phyloP scores from a whole-genome alignment of 2,797 vertebrate species.

The Malurus splendens region DNA sequence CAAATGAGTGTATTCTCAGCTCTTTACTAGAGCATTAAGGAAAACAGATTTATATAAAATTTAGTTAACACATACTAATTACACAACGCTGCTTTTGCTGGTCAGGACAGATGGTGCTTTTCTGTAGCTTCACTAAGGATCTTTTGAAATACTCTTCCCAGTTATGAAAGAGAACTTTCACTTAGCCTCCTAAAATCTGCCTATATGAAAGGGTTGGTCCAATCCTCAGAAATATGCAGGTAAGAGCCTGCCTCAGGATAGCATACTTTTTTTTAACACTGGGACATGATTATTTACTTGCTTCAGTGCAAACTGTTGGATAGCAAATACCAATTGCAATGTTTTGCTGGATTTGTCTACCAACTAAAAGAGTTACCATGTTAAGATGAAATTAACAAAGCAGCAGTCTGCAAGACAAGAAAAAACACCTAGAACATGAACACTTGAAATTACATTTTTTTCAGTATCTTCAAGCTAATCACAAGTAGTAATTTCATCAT shows the following conservation, averaged over 20 bases:
- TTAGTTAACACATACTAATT: slow-evolving; percentile 24
- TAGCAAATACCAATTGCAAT: not conserved
- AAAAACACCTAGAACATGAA: not conserved
- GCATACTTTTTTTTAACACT: not conserved
- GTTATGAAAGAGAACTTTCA: slow-evolving; percentile 13
- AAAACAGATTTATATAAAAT: slow-evolving; percentile 10
- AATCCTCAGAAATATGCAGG: not conserved
- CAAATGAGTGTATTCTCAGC: not conserved
- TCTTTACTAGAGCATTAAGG: not conserved
- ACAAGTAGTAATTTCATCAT: not conserved
- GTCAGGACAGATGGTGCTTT: slow-evolving; percentile 48
- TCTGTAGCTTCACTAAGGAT: slow-evolving; percentile 12
- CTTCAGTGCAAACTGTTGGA: not conserved
- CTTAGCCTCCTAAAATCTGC: not conserved
- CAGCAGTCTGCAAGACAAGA: not conserved
- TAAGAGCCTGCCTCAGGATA: not conserved
- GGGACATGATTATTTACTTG: not conserved
- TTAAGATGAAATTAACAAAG: not conserved
- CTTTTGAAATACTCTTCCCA: slow-evolving; percentile 32
- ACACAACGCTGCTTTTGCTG: not conserved
- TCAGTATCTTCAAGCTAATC: not conserved
- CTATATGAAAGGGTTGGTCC: not conserved
- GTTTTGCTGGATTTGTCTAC: not conserved
- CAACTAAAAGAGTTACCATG: not conserved
- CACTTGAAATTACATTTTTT: not conserved